phyloP scores from a whole-genome alignment of 2,113 vertebrate genomes.

The Ammodytes marinus region DNA sequence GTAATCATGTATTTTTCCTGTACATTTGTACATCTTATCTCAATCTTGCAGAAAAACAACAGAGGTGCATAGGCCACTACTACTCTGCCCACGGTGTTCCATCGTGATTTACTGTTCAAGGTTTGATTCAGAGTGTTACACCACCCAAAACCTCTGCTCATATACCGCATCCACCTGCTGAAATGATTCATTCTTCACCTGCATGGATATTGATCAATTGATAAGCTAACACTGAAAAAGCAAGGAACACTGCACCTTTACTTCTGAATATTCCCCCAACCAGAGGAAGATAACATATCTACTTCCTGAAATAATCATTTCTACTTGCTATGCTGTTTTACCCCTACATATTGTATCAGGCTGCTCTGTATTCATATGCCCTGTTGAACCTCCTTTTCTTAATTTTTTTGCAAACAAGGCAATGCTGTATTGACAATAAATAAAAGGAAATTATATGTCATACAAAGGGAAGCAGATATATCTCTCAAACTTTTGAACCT shows the following conservation, averaged over 20 bases:
- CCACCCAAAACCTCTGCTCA: conserved; percentile 21
- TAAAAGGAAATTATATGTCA: too few relatives aligned
- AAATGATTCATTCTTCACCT: conserved; percentile 9
- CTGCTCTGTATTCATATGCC: conserved; percentile 48
- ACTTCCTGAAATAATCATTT: conserved; percentile 43
- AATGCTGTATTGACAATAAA: not conserved
- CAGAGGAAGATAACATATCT: conserved; percentile 31
- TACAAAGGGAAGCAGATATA: too few relatives aligned
- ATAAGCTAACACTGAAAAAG: conserved; percentile 13
- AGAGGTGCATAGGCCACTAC: conserved; percentile 21
- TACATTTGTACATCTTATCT: conserved; percentile 34
- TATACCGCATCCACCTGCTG: conserved; percentile 14
- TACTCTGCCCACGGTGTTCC: conserved; percentile 32
- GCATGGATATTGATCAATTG: conserved; percentile 22
- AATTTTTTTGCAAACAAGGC: not conserved
- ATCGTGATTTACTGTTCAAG: conserved; percentile 48
- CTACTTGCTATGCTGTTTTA: conserved; percentile 47
- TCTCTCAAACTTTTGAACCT: too few relatives aligned
- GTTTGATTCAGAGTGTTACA: conserved; percentile 40
- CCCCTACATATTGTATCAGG: conserved; percentile 38
- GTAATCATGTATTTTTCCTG: conserved; percentile 5
- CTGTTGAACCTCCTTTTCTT: conserved; percentile 20
- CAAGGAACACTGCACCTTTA: conserved; percentile 8
- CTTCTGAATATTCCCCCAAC: conserved; percentile 40
- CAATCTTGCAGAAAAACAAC: conserved; percentile 48